Conservation (phyloP, 2,113 vertebrate genomes). For the Nannospalax galili region DNA sequence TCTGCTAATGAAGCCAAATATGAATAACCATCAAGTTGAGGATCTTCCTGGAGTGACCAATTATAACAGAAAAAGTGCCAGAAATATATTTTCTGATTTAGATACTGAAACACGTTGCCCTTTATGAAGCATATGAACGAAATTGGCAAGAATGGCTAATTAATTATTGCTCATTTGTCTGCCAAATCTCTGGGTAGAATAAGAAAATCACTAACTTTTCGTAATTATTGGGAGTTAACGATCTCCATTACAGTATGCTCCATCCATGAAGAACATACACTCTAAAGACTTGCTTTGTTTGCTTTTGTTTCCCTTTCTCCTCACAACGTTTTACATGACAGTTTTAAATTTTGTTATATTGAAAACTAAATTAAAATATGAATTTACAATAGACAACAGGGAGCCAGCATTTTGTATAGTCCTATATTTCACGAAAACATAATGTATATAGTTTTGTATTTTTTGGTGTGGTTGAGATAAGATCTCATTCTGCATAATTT, state of each 20-base stretch:
- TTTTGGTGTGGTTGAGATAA: background rate
- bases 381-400: background rate
- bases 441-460: fast-evolving
- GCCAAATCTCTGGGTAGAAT: constrained; percentile 61
- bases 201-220: constrained; percentile 63
- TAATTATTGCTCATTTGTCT: constrained; percentile 63
- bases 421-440: background rate
- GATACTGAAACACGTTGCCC: constrained; percentile 46
- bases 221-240: constrained; percentile 40
- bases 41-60: constrained; percentile 23
- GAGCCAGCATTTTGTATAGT: background rate
- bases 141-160: constrained; percentile 63
- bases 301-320: background rate
- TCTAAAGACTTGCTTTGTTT: background rate
- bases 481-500: background rate
- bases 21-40: constrained; percentile 25
- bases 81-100: constrained; percentile 60
- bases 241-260: background rate
- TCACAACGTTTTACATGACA: background rate
- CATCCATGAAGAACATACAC: background rate
- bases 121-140: constrained; percentile 61
- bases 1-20: constrained; percentile 49
- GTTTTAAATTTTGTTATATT: background rate
- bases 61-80: constrained; percentile 57
- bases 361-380: background rate